Percentiles rank a stretch among this genome's conserved stretches.
Conservation (phyloP, 1,140 invertebrate species). For the Argopecten irradians region DNA sequence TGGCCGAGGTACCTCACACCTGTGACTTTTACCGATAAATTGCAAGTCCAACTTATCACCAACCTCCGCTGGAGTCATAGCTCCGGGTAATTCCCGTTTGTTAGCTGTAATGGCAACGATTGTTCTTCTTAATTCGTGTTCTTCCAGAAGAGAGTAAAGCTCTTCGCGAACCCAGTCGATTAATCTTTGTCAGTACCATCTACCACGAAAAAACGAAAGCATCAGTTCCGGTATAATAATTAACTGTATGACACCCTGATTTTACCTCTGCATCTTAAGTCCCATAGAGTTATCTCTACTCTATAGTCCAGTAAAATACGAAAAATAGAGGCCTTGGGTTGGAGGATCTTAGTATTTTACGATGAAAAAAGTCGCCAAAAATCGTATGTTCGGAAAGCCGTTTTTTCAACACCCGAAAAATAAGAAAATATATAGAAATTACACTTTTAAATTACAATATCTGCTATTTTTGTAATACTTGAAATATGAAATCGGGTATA, state of each 20-base stretch:
- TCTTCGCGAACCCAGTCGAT: background rate
- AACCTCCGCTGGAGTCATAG: conserved; percentile 19
- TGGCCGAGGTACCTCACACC: background rate
- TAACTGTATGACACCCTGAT: conserved; percentile 94
- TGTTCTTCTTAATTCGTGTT: conserved; percentile 15
- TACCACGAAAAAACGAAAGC: conserved; percentile 33
- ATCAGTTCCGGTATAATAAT: conserved; percentile 93
- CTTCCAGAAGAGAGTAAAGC: background rate
- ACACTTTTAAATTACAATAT: too few relatives aligned
- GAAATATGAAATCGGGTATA: too few relatives aligned
- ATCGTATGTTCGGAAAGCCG: too few relatives aligned
- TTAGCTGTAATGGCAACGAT: conserved; percentile 32
- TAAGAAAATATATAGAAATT: too few relatives aligned
- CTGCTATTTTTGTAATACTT: too few relatives aligned
- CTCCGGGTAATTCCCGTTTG: conserved; percentile 33
- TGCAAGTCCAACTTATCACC: background rate
- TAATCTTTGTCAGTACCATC: conserved; percentile 34
- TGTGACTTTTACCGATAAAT: background rate
- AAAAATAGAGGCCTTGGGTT: too few relatives aligned
- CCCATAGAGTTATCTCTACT: conserved; percentile 89
- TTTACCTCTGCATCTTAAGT: conserved; percentile 95
- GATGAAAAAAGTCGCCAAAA: too few relatives aligned
- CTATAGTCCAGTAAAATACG: too few relatives aligned
- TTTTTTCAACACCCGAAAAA: too few relatives aligned
- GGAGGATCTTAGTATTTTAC: too few relatives aligned